Evolutionary conservation across 2,888 invertebrate species (phyloP), one percentile per base, ranked within the genome.

Genomic region (Lissocephala sabroskyi): DNA sequence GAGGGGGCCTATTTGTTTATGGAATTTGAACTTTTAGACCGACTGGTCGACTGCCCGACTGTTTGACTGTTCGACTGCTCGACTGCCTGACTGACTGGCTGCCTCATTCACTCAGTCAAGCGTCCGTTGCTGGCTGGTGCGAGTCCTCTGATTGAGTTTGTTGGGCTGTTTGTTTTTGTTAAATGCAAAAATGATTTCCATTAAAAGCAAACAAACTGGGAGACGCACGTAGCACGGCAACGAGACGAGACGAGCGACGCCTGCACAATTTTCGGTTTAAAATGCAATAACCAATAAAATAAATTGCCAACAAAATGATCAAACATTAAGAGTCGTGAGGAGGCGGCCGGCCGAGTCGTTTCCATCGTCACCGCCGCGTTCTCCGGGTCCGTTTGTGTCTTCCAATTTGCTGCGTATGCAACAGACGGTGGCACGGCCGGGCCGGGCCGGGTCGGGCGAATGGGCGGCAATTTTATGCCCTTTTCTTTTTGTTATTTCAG

Each of bases 161-260:
- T n/a, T n/a, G n/a, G 45, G 43, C 60, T 54, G 62, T 59, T 61
- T 58, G 55, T 78, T 70, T 29, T 64, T 71, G 71, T 78, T 76
- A 78, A 78, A 78, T 71, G 71, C 71, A 71, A 78, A 71, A 71
- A 78, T 71, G 61, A 78, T 78, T 78, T 67, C 76, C 76, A 66
- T 71, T 71, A 67, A 63, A 63, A 63, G 54, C 47, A 41, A 52
- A 45, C 39, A 35, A 45, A 53, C 11, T 32, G 33, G 37, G 45
- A 41, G 50, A 49, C 62, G 52, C 70, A 70, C 74, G 71, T 74
- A 67, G 44, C 63, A 49, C 26, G 29, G 32, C 37, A 19, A 39
- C 37, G 30, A 10, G 37, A 16, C 18, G n/a, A 18, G n/a, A 11
- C 41, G 29, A 45, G 29, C n/a, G 41, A 51, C 56, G 53, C 56